A percentile compares a stretch with the other conserved stretches of the same genome.
These are phyloP conservation scores for Spodoptera littoralis DNA, from an alignment of 2,888 invertebrate genomes.

Conservation along the genomic window DNA sequence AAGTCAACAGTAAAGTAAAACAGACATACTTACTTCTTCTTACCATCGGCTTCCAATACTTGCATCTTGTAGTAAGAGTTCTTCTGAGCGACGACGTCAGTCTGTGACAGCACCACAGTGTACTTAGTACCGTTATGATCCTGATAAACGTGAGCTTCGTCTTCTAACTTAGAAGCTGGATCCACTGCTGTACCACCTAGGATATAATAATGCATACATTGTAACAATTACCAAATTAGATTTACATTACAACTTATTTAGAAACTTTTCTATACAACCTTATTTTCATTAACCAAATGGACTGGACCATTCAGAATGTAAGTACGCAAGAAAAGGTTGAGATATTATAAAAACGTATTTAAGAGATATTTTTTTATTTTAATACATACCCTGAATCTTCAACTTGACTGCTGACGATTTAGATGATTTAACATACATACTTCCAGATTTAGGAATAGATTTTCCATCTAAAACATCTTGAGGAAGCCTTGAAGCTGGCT, in stretches of 20 bases:
- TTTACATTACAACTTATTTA: no score
- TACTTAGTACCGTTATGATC: slow-evolving; percentile 89
- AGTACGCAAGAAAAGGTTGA: neutral
- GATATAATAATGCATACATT: neutral
- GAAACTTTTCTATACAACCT: no score
- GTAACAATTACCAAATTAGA: no score
- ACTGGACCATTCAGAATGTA: no score
- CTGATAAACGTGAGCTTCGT: slow-evolving; percentile 93
- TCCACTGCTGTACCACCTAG: slow-evolving; percentile 96
- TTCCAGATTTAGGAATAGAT: slow-evolving; percentile 88
- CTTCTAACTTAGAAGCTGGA: slow-evolving; percentile 94
- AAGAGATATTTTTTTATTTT: neutral
- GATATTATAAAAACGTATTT: no score
- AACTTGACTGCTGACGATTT: slow-evolving; percentile 77
- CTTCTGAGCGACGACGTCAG: slow-evolving; percentile 95
- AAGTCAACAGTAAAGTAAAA: neutral
- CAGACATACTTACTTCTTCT: slow-evolving; percentile 84
- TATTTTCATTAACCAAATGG: neutral
- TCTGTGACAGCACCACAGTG: slow-evolving; percentile 94
- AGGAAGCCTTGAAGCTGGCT: slow-evolving; percentile 85
- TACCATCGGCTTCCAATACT: slow-evolving; percentile 92
- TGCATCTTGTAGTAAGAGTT: slow-evolving; percentile 99
- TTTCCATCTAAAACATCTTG: slow-evolving; percentile 89
- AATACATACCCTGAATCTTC: slow-evolving; percentile 79
- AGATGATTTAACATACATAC: slow-evolving; percentile 86